A percentile compares a stretch with the other conserved stretches of the same genome.
Conservation (phyloP, 1,140 invertebrate species). For the Psix sp. region DNA sequence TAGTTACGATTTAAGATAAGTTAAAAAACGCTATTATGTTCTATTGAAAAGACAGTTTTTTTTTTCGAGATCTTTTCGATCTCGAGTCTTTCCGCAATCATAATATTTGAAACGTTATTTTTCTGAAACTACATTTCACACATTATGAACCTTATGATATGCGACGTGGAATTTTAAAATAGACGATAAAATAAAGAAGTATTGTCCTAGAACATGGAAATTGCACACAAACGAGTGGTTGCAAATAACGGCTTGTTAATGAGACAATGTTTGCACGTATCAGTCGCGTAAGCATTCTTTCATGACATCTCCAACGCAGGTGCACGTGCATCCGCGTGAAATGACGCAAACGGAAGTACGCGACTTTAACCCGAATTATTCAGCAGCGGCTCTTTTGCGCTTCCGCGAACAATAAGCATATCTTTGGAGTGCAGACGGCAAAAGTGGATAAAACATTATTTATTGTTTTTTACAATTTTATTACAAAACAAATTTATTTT, state of each 20-base stretch:
- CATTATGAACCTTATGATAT: neutral
- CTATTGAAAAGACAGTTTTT: no score
- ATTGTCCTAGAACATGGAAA: conserved; percentile 31
- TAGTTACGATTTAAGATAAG: no score
- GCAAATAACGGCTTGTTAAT: conserved; percentile 61
- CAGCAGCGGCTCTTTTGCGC: conserved; percentile 38
- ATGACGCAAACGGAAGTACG: conserved; percentile 42
- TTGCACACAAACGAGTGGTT: conserved; percentile 18
- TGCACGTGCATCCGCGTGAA: conserved; percentile 49
- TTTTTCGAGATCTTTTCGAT: no score
- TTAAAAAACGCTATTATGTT: no score
- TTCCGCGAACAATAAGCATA: conserved; percentile 35
- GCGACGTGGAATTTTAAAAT: neutral
- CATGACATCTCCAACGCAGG: conserved; percentile 32
- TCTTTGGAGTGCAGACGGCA: no score
- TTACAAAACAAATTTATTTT: no score
- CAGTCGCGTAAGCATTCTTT: conserved; percentile 53
- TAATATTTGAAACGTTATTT: no score
- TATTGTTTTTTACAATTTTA: no score
- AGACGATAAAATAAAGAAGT: neutral
- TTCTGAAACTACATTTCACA: no score
- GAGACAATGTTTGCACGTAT: conserved; percentile 43
- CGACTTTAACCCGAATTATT: conserved; percentile 48
- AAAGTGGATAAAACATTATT: no score
- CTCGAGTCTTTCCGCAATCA: no score